phyloP scores from a whole-genome alignment of 92 coral and sea anemone species.

The Porites lobata region DNA sequence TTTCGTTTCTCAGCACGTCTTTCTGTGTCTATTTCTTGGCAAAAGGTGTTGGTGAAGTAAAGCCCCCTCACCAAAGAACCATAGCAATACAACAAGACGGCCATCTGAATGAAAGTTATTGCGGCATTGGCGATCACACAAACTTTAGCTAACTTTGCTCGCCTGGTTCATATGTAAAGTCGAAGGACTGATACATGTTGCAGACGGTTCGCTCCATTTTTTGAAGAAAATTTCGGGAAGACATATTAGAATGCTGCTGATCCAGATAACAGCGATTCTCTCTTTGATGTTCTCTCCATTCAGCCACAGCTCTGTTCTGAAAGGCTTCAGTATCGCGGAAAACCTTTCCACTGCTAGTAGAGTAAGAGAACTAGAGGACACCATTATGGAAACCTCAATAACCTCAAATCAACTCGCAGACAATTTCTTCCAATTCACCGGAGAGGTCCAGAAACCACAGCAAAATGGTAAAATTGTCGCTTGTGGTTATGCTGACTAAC shows the following conservation, averaged over 20 bases:
- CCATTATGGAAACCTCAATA: not conserved
- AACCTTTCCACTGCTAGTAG: not conserved
- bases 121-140: not conserved
- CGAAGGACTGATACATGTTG: not conserved
- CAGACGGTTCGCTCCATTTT: not conserved
- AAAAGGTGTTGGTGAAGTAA: too few relatives aligned
- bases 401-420: not conserved
- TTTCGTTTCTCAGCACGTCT: too few relatives aligned
- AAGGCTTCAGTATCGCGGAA: not conserved
- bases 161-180: not conserved
- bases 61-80: too few relatives aligned
- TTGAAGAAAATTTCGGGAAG: not conserved
- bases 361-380: slow-evolving; percentile 4
- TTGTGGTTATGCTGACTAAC: not conserved
- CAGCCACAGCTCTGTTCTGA: not conserved
- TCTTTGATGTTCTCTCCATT: too few relatives aligned
- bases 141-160: not conserved
- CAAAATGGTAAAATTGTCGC: not conserved
- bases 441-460: not conserved
- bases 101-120: not conserved
- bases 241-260: not conserved
- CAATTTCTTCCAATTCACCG: not conserved
- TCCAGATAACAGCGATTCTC: not conserved
- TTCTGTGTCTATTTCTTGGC: too few relatives aligned
- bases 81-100: not conserved